A percentile compares a stretch with the other conserved stretches of the same genome.
These are phyloP conservation scores for Ranitomeya imitator DNA, from an alignment of 2,113 vertebrate species.

Conservation along the genomic window DNA sequence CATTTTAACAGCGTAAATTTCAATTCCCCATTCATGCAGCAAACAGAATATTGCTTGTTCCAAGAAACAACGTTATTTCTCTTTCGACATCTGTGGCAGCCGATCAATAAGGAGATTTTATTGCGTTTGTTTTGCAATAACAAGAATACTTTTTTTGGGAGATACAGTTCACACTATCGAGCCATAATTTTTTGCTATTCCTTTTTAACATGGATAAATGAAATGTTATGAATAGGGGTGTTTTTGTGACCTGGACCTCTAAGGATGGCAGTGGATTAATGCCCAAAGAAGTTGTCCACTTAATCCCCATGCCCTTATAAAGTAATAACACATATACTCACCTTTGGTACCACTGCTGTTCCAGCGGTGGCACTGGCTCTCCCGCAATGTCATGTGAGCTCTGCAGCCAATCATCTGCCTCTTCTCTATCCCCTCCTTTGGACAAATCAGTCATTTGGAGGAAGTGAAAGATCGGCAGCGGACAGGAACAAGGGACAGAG, in stretches of 20 bases:
- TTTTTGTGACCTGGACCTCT: background rate
- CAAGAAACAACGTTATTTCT: constrained; percentile 19
- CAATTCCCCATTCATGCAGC: background rate
- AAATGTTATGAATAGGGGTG: background rate
- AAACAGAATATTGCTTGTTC: constrained; percentile 26
- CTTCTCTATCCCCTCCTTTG: no score
- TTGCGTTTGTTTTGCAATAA: background rate
- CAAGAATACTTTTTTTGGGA: background rate
- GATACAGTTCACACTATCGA: background rate
- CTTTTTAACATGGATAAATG: background rate
- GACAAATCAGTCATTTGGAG: no score
- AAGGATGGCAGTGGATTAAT: background rate
- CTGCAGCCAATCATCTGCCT: no score
- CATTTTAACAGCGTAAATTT: background rate
- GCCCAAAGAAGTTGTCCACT: no score
- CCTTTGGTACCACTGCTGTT: no score
- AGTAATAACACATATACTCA: no score
- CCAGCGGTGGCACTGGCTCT: no score
- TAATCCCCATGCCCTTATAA: no score
- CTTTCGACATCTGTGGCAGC: constrained; percentile 32
- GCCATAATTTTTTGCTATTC: background rate
- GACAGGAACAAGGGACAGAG: no score
- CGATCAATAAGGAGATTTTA: constrained; percentile 24
- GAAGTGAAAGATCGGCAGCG: no score
- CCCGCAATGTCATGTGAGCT: no score